A percentile compares a stretch with the other conserved stretches of the same genome.
These are phyloP conservation scores for Drosophila sordidapex DNA, from an alignment of 2,888 invertebrate genomes.

Conservation along the genomic window DNA sequence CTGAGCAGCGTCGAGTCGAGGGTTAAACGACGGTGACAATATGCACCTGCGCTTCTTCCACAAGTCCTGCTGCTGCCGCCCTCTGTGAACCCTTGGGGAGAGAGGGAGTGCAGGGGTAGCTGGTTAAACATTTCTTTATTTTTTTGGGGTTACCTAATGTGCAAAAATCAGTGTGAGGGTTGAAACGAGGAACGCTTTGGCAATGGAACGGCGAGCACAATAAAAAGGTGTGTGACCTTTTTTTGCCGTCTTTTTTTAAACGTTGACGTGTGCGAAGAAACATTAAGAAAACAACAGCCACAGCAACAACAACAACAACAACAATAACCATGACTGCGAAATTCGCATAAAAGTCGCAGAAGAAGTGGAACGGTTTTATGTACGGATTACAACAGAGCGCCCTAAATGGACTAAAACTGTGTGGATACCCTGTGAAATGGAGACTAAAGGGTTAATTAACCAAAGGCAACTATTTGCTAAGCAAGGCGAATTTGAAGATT, in stretches of 20 bases:
- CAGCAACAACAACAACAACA: slow-evolving; percentile 38
- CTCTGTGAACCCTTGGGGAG: not conserved
- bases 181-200: slow-evolving; percentile 45
- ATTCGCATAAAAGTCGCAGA: slow-evolving; percentile 74
- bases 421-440: slow-evolving; percentile 16
- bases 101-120: not conserved
- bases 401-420: slow-evolving; percentile 26
- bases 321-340: slow-evolving; percentile 58
- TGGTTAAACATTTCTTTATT: slow-evolving; percentile 2
- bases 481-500: not conserved
- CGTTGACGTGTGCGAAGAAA: slow-evolving; percentile 71
- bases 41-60: slow-evolving; percentile 48
- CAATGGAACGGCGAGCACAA: slow-evolving; percentile 39
- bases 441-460: not conserved
- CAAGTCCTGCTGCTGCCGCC: slow-evolving; percentile 3
- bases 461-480: not conserved
- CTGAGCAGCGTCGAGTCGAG: slow-evolving; percentile 23
- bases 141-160: slow-evolving; percentile 48
- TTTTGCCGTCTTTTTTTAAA: slow-evolving; percentile 38
- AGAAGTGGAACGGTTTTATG: slow-evolving; percentile 68
- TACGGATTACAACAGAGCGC: slow-evolving; percentile 63
- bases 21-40: slow-evolving; percentile 68
- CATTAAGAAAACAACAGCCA: slow-evolving; percentile 61
- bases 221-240: slow-evolving; percentile 78
- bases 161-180: slow-evolving; percentile 52